Evolutionary conservation across 1,140 invertebrate genomes (phyloP), one percentile per base, ranked within the genome.

Genomic region (Drosophila biarmipes): DNA sequence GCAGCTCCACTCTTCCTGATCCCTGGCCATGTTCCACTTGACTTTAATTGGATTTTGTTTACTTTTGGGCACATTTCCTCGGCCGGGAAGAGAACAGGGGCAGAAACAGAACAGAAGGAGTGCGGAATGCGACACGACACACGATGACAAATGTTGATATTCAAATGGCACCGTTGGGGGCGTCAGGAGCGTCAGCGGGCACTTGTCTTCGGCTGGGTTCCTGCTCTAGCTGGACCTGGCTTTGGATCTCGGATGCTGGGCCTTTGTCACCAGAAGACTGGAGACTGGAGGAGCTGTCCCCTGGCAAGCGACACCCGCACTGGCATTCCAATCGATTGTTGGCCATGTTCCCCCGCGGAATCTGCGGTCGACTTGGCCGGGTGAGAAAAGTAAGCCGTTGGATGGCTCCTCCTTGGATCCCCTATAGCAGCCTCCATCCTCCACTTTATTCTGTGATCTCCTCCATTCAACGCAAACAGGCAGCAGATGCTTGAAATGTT

Each of bases 81-180:
- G 52, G 46, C 45, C 64, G 56, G 66, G 62, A 61, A 68, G 63
- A 64, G 64, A 12, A 15, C 14, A 38, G 19, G 21, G 19, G 6
- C 19, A 45, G 42, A 27, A 46, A 46, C 43, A 27, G 17, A 46
- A n/a, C 21, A 46, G 43, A 27, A 69, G 55, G 74, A 54, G 57
- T 55, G 77, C 59, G 81, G 78, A 75, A 87, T 86, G 78, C 73
- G 54, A 74, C 81, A 87, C 81, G 81, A 81, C 81, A 87, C 81
- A 87, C 82, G 81, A 86, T 86, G 81, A 86, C 81, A 86, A 86
- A 86, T 86, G 81, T 86, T 86, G 81, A 86, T 86, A 86, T 86
- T 86, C 82, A 86, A 86, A 86, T 86, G 81, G 73, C 82, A 75
- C 78, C 74, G 69, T 81, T 74, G 81, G 68, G 73, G 82, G 69